Conservation (phyloP, 2,888 invertebrate species). For the Cremastobaeus sp. region DNA sequence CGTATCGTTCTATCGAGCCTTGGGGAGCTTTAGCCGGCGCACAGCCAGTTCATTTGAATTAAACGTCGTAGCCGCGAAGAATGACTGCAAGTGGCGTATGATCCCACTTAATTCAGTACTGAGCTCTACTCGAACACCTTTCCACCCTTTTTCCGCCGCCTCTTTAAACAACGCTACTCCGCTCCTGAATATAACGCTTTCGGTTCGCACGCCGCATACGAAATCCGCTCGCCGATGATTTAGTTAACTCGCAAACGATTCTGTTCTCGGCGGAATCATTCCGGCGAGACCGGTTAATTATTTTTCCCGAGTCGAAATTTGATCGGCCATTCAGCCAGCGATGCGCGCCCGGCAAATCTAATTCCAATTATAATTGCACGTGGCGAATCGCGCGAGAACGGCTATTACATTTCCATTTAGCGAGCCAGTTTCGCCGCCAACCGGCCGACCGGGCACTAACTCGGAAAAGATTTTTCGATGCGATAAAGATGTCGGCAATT, state of each 20-base stretch:
- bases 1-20: conserved; percentile 53
- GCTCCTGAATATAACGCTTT: conserved; percentile 24
- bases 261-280: background rate
- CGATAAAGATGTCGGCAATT: conserved; percentile 18
- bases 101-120: conserved; percentile 51
- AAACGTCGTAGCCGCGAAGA: conserved; percentile 49
- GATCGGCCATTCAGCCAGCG: conserved; percentile 17
- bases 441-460: conserved; percentile 18
- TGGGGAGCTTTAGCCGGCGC: conserved; percentile 37
- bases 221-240: too few relatives aligned
- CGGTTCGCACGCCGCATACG: conserved; percentile 4
- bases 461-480: conserved; percentile 41
- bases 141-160: conserved; percentile 8
- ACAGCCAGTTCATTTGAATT: conserved; percentile 52
- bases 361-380: conserved; percentile 35
- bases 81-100: conserved; percentile 54
- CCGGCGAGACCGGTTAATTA: conserved; percentile 7
- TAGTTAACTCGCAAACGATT: too few relatives aligned
- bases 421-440: conserved; percentile 19
- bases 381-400: conserved; percentile 28
- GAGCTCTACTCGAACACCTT: conserved; percentile 30
- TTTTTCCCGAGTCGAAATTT: conserved; percentile 15
- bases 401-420: conserved; percentile 43
- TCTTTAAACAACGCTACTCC: conserved; percentile 19
- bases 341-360: conserved; percentile 9